These are phyloP conservation scores for Bombus fervidus DNA, from an alignment of 1,140 invertebrate genomes.

Conservation along the genomic window DNA sequence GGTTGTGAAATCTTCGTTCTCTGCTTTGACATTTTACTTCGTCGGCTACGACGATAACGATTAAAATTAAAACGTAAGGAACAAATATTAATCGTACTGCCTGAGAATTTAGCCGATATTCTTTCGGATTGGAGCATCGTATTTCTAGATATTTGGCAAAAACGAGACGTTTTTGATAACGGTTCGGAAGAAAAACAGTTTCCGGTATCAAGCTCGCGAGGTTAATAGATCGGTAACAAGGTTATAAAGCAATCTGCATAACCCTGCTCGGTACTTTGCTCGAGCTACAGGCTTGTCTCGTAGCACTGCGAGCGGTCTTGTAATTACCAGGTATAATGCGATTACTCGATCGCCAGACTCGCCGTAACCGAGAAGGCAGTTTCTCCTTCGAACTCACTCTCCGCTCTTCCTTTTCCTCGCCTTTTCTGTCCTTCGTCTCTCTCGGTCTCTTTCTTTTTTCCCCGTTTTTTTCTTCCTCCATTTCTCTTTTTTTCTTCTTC, in stretches of 20 bases:
- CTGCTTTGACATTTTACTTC: background rate
- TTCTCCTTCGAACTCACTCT: conserved; percentile 33
- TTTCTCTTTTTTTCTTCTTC: too few species aligned
- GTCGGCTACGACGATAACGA: background rate
- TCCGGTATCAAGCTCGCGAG: conserved; percentile 68
- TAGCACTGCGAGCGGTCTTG: conserved; percentile 60
- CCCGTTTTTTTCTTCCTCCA: background rate
- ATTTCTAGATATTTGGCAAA: too few species aligned
- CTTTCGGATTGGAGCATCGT: too few species aligned
- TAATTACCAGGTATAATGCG: conserved; percentile 80
- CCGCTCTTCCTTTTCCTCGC: background rate
- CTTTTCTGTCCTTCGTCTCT: background rate
- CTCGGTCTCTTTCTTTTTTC: background rate
- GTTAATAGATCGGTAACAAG: conserved; percentile 82
- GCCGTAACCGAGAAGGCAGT: conserved; percentile 74
- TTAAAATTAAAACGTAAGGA: background rate
- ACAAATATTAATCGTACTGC: background rate
- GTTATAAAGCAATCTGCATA: conserved; percentile 83
- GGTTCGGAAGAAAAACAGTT: conserved; percentile 3
- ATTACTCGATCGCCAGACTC: conserved; percentile 77
- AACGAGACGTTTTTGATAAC: background rate
- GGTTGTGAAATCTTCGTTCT: background rate
- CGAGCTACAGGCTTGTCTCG: conserved; percentile 56
- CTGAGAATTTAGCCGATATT: too few species aligned
- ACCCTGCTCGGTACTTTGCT: conserved; percentile 76